Evolutionary conservation across 2,797 vertebrate species (phyloP).

Genomic region (Emys orbicularis): DNA sequence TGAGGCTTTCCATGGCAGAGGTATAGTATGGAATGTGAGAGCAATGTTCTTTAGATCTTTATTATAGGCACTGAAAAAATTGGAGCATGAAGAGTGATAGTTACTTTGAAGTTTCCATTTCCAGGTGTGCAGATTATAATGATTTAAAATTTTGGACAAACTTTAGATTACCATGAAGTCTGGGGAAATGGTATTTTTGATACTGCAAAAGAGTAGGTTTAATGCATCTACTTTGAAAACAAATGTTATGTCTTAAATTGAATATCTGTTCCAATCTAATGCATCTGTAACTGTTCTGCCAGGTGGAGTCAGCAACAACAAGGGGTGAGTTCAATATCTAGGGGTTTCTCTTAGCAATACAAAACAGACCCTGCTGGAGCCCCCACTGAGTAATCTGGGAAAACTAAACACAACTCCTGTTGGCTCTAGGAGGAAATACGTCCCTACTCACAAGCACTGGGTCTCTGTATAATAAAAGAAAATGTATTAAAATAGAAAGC

Average conservation of each 20-base stretch:
- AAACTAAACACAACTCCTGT: background rate
- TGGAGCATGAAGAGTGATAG: background rate
- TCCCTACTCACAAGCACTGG: background rate
- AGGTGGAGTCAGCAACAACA: background rate
- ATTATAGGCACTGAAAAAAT: background rate
- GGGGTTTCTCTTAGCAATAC: background rate
- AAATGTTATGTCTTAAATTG: background rate
- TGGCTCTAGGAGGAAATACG: background rate
- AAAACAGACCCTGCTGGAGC: background rate
- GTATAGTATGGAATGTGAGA: background rate
- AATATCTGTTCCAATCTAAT: background rate
- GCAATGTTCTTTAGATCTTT: background rate
- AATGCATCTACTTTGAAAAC: background rate
- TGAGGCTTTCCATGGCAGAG: background rate
- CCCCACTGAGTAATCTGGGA: background rate
- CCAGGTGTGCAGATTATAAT: background rate
- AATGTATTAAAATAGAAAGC: background rate
- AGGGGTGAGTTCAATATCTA: background rate
- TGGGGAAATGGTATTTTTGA: slow-evolving; percentile 17
- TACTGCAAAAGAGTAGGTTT: background rate
- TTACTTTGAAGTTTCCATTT: background rate
- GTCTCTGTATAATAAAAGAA: background rate
- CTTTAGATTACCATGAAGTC: background rate
- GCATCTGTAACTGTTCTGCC: background rate
- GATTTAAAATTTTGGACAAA: slow-evolving; percentile 8